A percentile compares a stretch with the other conserved stretches of the same genome.
These are phyloP conservation scores for Psittacara wagleri DNA, from an alignment of 2,113 vertebrate species.

Conservation along the genomic window DNA sequence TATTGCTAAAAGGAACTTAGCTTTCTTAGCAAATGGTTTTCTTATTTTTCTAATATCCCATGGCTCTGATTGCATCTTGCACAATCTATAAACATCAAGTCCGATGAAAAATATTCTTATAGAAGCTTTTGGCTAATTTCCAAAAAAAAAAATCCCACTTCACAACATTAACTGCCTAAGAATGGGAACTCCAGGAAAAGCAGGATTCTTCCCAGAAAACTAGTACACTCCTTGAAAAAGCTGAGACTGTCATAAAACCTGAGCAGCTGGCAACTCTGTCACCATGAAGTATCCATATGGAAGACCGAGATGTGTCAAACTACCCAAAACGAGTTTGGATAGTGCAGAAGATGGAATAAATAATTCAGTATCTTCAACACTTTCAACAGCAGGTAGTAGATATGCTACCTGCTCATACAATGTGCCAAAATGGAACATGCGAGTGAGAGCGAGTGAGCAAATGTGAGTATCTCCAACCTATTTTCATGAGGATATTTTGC, in stretches of 20 bases:
- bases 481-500: slow-evolving; percentile 72
- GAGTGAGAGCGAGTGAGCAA: slow-evolving; percentile 59
- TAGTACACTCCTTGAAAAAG: slow-evolving; percentile 77
- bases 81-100: background rate
- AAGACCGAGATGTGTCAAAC: slow-evolving; percentile 84
- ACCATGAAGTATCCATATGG: slow-evolving; percentile 85
- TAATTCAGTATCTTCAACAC: slow-evolving; percentile 84
- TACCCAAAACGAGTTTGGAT: slow-evolving; percentile 82
- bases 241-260: slow-evolving; percentile 78
- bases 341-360: slow-evolving; percentile 82
- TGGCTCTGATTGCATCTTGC: background rate
- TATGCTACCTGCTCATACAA: slow-evolving; percentile 82
- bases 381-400: slow-evolving; percentile 83
- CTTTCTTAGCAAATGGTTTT: background rate
- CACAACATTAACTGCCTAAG: slow-evolving; percentile 3
- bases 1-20: background rate
- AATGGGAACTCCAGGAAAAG: slow-evolving; percentile 50
- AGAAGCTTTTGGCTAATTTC: slow-evolving; percentile 22
- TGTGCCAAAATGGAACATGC: slow-evolving; percentile 77
- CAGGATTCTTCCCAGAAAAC: slow-evolving; percentile 75
- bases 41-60: background rate
- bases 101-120: background rate
- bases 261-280: slow-evolving; percentile 84
- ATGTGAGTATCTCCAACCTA: slow-evolving; percentile 70
- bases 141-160: slow-evolving; percentile 8